phyloP scores from a whole-genome alignment of 2,888 invertebrate species.

The Panorpa germanica region DNA sequence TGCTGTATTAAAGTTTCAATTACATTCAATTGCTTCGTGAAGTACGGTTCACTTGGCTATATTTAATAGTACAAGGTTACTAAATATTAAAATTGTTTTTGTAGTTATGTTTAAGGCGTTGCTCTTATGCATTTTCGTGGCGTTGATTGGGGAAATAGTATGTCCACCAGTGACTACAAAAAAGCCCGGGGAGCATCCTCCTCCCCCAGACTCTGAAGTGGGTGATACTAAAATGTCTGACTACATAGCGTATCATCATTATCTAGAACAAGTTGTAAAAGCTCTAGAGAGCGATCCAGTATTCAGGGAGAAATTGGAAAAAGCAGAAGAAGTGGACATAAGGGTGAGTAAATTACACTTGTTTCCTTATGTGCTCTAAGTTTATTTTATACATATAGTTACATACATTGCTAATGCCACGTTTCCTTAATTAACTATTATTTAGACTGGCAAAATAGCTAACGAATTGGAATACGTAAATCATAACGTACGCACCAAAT shows the following conservation, averaged over 20 bases:
- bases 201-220: conserved; percentile 11
- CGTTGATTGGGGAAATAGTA: too few relatives aligned
- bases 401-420: conserved; percentile 1
- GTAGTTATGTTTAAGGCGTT: background rate
- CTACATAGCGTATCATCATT: conserved; percentile 68
- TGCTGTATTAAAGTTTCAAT: too few relatives aligned
- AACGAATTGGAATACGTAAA: conserved; percentile 76
- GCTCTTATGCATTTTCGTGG: too few relatives aligned
- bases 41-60: too few relatives aligned
- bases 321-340: conserved; percentile 67
- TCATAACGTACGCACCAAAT: conserved; percentile 66
- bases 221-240: too few relatives aligned
- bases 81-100: too few relatives aligned
- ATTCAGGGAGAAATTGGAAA: conserved; percentile 62
- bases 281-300: conserved; percentile 76
- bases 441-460: conserved; percentile 78
- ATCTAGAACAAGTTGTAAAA: conserved; percentile 77
- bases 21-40: too few relatives aligned
- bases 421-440: conserved; percentile 13
- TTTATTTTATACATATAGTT: conserved; percentile 1
- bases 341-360: conserved; percentile 32
- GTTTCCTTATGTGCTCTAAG: background rate
- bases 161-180: background rate
- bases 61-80: too few relatives aligned
- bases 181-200: background rate